Base-by-base conservation (phyloP, 2,888 invertebrate genomes). In the Cephonodes hylas region DNA sequence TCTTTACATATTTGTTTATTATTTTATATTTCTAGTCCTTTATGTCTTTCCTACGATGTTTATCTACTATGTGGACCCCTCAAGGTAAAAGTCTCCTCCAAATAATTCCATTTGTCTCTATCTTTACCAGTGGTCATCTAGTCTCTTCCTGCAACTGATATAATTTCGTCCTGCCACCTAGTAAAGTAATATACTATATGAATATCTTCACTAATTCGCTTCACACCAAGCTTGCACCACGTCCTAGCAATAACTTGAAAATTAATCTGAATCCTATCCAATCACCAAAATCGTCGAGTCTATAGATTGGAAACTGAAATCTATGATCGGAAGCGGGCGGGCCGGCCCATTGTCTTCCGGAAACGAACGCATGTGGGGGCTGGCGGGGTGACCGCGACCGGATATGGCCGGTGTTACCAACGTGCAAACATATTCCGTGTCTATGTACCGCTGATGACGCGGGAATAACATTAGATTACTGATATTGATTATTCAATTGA, bases 261-360 rank as follows among this genome's bases (percentile, higher is more conserved):
- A 57, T 20, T 38, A 38, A 59, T 48, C 48, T 27, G 23, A 27
- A 48, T 48, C 22, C 15, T 1, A 22, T 48, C 23, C 42, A 42
- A 53, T 60, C 22, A 25, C 6, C 48, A n/a, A 31, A 15, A 18
- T 4, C 20, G n/a, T 25, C 15, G 20, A 58, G 23, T 58, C 57
- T 46, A 61, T 61, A 34, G 38, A 48, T 13, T 72, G 75, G 81
- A 73, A 69, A 74, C 68, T 70, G 84, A 86, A 88, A 86, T 83
- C 84, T 83, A 75, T 75, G 81, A 85, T 85, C 86, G 89, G 88
- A 86, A 79, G 77, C 80, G 80, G 83, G 83, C 74, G 78, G 83
- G 83, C 70, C 73, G 71, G 81, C 83, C n/a, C 84, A 85, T 91
- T 91, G 91, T 90, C 88, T 87, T 80, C 89, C 91, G 91, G 91